Evolutionary conservation across 2,797 vertebrate species (phyloP).

Genomic region (Masticophis lateralis): DNA sequence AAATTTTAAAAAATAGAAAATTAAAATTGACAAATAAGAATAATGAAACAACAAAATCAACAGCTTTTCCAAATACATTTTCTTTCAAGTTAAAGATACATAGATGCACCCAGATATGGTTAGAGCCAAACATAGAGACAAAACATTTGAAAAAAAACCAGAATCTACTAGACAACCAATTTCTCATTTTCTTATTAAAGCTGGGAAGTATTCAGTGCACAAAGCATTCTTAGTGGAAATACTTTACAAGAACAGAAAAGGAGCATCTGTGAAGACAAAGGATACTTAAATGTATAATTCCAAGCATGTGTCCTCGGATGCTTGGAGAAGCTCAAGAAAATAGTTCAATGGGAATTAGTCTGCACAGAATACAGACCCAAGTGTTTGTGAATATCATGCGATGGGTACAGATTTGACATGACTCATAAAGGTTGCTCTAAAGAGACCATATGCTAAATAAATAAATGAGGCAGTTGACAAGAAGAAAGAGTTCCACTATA

Average conservation of each 20-base stretch:
- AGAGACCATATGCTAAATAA: not conserved
- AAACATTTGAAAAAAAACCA: not conserved
- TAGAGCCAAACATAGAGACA: not conserved
- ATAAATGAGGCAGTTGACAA: not conserved
- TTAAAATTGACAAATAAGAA: not conserved
- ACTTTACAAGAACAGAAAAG: not conserved
- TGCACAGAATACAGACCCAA: not conserved
- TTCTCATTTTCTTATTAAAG: not conserved
- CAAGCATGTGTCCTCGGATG: not conserved
- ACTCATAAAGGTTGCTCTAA: not conserved
- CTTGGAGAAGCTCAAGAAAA: not conserved
- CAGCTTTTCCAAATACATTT: not conserved
- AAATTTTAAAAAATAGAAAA: not conserved
- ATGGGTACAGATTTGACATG: not conserved
- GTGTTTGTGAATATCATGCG: not conserved
- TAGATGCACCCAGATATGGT: not conserved
- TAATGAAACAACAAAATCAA: not conserved
- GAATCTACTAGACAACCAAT: not conserved
- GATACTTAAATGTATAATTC: not conserved
- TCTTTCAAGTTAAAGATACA: not conserved
- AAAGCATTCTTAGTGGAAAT: not conserved
- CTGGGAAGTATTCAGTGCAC: not conserved
- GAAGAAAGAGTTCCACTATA: not conserved
- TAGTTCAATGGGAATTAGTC: not conserved
- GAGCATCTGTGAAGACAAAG: not conserved